phyloP scores from a whole-genome alignment of 2,888 invertebrate species.

The Priocnemis perturbator region DNA sequence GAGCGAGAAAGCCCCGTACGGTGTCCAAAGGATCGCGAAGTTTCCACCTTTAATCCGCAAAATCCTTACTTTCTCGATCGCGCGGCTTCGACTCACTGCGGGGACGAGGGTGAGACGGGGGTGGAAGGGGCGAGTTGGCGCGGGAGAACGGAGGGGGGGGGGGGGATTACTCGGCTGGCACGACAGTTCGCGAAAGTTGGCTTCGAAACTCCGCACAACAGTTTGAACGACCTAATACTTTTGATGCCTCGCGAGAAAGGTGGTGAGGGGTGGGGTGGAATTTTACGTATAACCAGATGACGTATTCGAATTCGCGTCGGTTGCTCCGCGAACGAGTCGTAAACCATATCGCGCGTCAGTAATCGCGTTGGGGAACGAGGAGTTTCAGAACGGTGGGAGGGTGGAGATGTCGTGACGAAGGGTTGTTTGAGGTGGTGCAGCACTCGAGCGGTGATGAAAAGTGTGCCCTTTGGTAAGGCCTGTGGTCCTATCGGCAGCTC shows the following conservation, averaged over 20 bases:
- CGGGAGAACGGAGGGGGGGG: conserved; percentile 3
- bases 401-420: too few relatives aligned
- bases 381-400: not conserved
- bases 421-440: too few relatives aligned
- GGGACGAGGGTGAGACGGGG: not conserved
- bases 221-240: conserved; percentile 35
- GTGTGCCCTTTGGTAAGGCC: too few relatives aligned
- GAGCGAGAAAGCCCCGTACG: conserved; percentile 24
- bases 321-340: too few relatives aligned
- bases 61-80: conserved; percentile 26
- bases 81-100: not conserved
- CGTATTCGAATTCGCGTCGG: too few relatives aligned
- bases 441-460: too few relatives aligned
- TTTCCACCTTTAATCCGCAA: conserved; percentile 36
- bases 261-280: not conserved
- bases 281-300: not conserved
- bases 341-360: too few relatives aligned
- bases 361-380: too few relatives aligned
- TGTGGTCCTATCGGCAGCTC: too few relatives aligned
- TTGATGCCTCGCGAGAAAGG: conserved; percentile 10
- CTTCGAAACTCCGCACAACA: conserved; percentile 35
- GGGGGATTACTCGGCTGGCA: conserved; percentile 31
- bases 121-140: conserved; percentile 2
- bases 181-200: conserved; percentile 28
- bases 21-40: conserved; percentile 28